Conservation (phyloP, 2,888 invertebrate genomes). For the Clitarchus hookeri region DNA sequence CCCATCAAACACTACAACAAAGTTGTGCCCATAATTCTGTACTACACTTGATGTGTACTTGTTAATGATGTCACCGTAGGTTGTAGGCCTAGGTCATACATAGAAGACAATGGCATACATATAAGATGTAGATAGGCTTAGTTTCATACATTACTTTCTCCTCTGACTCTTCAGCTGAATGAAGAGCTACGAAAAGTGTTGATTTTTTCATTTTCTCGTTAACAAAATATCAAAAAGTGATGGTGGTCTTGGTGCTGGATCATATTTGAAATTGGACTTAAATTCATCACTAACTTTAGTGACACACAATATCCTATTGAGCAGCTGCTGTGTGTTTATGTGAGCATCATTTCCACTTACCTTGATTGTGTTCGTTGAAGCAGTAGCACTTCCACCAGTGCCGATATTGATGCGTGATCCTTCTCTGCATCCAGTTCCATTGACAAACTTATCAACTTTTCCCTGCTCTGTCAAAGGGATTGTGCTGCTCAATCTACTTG, state of each 20-base stretch:
- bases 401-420: no score
- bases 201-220: neutral
- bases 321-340: neutral
- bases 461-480: no score
- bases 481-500: no score
- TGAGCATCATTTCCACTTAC: neutral
- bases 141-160: neutral
- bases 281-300: neutral
- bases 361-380: slow-evolving; percentile 4
- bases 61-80: neutral
- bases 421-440: no score
- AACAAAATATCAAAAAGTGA: neutral
- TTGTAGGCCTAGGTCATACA: neutral
- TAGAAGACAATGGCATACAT: neutral
- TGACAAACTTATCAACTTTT: no score
- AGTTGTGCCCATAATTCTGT: neutral
- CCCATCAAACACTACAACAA: no score
- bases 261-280: neutral
- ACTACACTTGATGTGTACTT: neutral
- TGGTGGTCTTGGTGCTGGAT: neutral
- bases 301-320: neutral
- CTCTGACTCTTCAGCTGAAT: neutral
- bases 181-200: neutral
- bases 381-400: no score
- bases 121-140: neutral